Percentiles rank a stretch among this genome's conserved stretches.
phyloP scores from a whole-genome alignment of 2,797 vertebrate species.

The Channa striata region DNA sequence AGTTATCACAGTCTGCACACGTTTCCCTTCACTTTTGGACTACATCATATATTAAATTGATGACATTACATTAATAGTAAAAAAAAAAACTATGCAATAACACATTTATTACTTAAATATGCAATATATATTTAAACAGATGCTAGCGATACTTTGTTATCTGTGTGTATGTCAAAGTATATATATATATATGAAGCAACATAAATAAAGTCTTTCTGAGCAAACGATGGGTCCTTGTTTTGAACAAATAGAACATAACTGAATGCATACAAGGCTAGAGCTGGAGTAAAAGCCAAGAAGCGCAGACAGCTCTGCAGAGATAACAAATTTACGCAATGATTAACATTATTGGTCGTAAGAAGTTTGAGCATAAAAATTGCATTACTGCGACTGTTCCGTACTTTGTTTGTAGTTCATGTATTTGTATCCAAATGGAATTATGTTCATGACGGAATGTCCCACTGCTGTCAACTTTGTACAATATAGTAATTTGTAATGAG shows the following conservation, averaged over 20 bases:
- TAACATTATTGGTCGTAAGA: neutral
- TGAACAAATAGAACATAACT: neutral
- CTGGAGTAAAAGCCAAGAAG: no score
- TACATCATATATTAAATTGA: neutral
- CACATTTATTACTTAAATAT: neutral
- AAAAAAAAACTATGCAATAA: neutral
- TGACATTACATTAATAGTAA: neutral
- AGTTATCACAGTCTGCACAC: neutral
- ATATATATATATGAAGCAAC: no score
- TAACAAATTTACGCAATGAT: neutral
- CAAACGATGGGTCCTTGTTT: conserved; percentile 2
- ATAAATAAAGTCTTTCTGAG: conserved; percentile 24
- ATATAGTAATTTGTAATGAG: no score
- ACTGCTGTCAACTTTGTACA: no score
- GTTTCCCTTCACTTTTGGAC: neutral
- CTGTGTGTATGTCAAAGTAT: neutral
- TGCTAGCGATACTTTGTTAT: neutral
- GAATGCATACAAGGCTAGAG: no score
- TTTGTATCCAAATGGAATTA: no score
- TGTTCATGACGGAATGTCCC: no score
- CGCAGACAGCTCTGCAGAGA: neutral
- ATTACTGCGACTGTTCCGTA: no score
- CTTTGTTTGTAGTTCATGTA: no score
- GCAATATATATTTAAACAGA: neutral
- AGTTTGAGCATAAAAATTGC: neutral